A percentile compares a stretch with the other conserved stretches of the same genome.
phyloP scores from a whole-genome alignment of 2,888 invertebrate species.

The Anaspis maculata region DNA sequence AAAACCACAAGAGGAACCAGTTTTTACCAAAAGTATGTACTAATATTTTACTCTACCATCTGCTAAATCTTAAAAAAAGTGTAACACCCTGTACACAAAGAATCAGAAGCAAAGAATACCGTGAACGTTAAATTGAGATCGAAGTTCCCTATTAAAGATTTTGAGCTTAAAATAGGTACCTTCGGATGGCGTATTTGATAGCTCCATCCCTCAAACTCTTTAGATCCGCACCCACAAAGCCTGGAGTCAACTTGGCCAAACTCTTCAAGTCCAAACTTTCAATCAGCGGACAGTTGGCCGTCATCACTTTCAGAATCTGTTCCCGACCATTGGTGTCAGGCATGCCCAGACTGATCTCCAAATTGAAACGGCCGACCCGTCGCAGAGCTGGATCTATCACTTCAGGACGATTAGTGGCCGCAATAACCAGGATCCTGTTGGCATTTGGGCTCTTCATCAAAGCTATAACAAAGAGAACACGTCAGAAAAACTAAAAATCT shows the following conservation, averaged over 20 bases:
- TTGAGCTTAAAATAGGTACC: conserved; percentile 37
- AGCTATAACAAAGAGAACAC: too few species aligned
- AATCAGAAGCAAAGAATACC: too few species aligned
- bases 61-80: too few species aligned
- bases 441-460: conserved; percentile 47
- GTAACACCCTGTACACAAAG: too few species aligned
- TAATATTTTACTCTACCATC: too few species aligned
- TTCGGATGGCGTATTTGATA: conserved; percentile 69
- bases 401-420: conserved; percentile 93
- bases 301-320: conserved; percentile 63
- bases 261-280: conserved; percentile 61
- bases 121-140: too few species aligned
- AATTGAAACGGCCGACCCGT: conserved; percentile 86
- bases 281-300: conserved; percentile 59
- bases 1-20: too few species aligned
- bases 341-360: conserved; percentile 89
- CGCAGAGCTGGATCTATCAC: conserved; percentile 86
- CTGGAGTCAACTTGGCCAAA: conserved; percentile 83
- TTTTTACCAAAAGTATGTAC: too few species aligned
- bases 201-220: conserved; percentile 82
- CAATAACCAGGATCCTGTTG: conserved; percentile 72
- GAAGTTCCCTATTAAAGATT: too few species aligned
- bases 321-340: conserved; percentile 76
- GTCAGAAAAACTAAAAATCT: not conserved
- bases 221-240: conserved; percentile 93